These are phyloP conservation scores for Notechis scutatus DNA, from an alignment of 2,113 vertebrate species.

Conservation along the genomic window DNA sequence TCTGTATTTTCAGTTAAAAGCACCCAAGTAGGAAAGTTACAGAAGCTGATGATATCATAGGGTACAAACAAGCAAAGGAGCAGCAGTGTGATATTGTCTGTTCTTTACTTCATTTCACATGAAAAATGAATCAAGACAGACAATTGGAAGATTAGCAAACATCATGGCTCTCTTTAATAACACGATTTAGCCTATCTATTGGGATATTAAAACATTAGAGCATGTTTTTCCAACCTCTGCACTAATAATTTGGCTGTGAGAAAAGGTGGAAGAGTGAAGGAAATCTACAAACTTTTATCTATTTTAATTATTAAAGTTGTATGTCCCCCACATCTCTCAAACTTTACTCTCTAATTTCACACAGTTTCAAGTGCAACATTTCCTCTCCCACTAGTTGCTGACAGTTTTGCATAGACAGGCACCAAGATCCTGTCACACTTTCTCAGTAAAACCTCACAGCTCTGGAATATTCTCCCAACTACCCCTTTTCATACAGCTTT, in stretches of 20 bases:
- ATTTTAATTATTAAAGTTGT: neutral
- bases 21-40: neutral
- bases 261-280: neutral
- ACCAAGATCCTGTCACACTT: neutral
- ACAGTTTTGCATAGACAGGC: neutral
- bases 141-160: neutral
- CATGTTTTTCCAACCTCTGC: neutral
- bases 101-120: neutral
- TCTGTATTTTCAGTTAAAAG: neutral
- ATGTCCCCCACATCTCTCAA: neutral
- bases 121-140: neutral
- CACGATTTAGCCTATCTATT: neutral
- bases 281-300: neutral
- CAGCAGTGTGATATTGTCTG: neutral
- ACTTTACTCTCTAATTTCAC: neutral
- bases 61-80: neutral
- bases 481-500: neutral
- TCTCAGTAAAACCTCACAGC: neutral
- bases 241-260: neutral
- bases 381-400: neutral
- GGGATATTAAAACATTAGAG: neutral
- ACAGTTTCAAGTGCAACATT: neutral
- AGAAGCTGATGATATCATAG: neutral
- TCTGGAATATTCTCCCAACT: neutral
- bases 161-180: neutral